A percentile compares a stretch with the other conserved stretches of the same genome.
Evolutionary conservation across 2,113 vertebrate species (phyloP).

Genomic region (Nesoenas mayeri): DNA sequence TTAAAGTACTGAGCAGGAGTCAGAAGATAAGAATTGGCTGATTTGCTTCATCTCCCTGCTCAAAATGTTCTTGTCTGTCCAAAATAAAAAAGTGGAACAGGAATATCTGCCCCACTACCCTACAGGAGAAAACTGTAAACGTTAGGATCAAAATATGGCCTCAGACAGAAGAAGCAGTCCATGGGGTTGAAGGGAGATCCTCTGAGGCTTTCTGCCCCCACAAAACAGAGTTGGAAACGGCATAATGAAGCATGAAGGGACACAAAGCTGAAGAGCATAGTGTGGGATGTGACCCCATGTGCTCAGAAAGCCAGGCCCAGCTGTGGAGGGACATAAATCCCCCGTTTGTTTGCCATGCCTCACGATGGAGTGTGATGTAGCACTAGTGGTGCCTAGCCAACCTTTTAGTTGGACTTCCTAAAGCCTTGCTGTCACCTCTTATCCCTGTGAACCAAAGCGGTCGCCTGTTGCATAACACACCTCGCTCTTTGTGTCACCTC

Average conservation of each 20-base stretch:
- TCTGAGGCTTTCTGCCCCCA: not conserved
- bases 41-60: not conserved
- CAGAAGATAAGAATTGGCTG: not conserved
- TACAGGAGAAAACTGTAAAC: not conserved
- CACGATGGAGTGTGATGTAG: rapidly evolving
- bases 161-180: not conserved
- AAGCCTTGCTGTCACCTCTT: not conserved
- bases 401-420: not conserved
- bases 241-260: not conserved
- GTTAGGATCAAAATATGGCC: not conserved
- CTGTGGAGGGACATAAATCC: not conserved
- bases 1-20: not conserved
- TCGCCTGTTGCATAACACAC: not conserved
- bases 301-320: not conserved
- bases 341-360: not conserved
- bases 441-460: not conserved
- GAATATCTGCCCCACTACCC: not conserved
- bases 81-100: not conserved
- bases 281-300: rapidly evolving
- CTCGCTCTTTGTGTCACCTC: not conserved
- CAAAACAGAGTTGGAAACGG: not conserved
- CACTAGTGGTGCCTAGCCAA: not conserved
- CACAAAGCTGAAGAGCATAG: not conserved
- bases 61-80: not conserved
- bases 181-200: not conserved